phyloP scores from a whole-genome alignment of 2,888 invertebrate genomes.

The Eumerus sabulonum region DNA sequence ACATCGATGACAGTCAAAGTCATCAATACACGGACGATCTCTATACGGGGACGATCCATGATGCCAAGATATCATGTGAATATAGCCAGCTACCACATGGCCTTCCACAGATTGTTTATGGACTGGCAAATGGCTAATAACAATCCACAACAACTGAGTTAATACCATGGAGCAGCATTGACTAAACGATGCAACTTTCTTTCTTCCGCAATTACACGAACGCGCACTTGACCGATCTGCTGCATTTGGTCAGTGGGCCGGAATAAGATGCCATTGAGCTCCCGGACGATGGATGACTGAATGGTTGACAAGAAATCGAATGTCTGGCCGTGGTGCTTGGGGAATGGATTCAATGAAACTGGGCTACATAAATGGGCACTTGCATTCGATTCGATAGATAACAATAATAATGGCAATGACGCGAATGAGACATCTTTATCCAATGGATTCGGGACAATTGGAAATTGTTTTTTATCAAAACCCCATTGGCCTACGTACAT shows the following conservation, averaged over 20 bases:
- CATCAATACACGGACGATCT: slow-evolving; percentile 5
- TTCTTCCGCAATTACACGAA: slow-evolving; percentile 37
- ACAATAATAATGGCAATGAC: no score
- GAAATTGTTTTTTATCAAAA: no score
- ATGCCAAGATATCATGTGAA: slow-evolving; percentile 26
- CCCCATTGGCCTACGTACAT: no score
- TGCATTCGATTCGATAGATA: no score
- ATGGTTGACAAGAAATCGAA: neutral
- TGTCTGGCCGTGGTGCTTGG: no score
- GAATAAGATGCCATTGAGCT: neutral
- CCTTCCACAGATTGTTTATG: slow-evolving; percentile 2
- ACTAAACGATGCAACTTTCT: slow-evolving; percentile 19
- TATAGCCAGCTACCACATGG: slow-evolving; percentile 6
- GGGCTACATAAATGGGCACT: no score
- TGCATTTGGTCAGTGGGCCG: neutral
- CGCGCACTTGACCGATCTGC: neutral
- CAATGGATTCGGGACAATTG: no score
- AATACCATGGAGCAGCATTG: no score
- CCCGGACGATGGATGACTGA: neutral
- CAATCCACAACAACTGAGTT: neutral
- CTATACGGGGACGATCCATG: neutral
- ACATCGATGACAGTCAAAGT: neutral
- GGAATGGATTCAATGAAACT: no score
- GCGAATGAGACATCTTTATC: no score
- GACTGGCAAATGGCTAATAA: slow-evolving; percentile 3